Evolutionary conservation across 2,888 invertebrate genomes (phyloP), one percentile per base, ranked within the genome.

Genomic region (Agriopis marginaria): DNA sequence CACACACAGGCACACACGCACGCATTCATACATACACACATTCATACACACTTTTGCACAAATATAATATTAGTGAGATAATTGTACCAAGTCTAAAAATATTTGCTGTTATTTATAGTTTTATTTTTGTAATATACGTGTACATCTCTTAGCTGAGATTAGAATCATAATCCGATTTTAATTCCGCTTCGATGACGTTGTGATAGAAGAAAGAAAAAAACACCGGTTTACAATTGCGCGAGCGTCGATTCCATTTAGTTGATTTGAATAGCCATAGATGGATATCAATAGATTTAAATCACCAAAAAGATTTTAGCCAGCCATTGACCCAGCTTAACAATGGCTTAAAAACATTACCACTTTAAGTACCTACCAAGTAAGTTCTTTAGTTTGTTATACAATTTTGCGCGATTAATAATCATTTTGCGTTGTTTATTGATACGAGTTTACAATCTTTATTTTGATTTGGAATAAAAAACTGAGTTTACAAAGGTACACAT

Each of bases 401-500:
- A 9, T 65, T 56, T 62, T 60, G 55, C 62, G 44, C 66, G 55
- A 72, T 62, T 71, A 71, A 74, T 66, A 68, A 73, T 72, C 70
- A 66, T 71, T 67, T 67, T 47, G 14, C 53, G 23, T 39, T 72
- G 68, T 74, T 73, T 75, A 75, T 73, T 70, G 71, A 70, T 72
- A 72, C 68, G 62, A 70, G 47, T 71, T 70, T 64, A 66, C 68
- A 72, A 75, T 69, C 70, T 68, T 63, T 63, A 69, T 80, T 82
- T 81, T 77, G 78, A 82, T 80, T 78, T 79, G 79, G 82, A 85
- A 83, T 84, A 83, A 85, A 82, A 85, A 81, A 82, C 83, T 81
- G 83, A 83, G 83, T 86, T 86, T 82, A 88, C 79, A 88, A 90
- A 88, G 84, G 88, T 89, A 87, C 88, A 88, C 86, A 89, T 90